Base-by-base conservation (phyloP, 1,140 invertebrate genomes). In the Oreohelix idahoensis region DNA sequence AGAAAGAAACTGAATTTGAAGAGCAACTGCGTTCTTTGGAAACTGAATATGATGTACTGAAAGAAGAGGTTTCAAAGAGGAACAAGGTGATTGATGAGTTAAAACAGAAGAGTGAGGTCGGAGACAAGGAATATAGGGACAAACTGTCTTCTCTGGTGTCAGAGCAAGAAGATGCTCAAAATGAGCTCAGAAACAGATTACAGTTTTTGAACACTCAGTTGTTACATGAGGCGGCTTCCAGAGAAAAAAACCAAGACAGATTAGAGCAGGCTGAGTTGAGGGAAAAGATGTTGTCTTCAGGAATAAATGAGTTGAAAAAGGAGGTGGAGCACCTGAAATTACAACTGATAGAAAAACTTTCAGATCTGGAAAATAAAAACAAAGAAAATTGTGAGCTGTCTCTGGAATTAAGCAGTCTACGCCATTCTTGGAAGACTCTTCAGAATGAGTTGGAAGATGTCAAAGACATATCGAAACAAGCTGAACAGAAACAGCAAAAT, bases 321-420 rank as follows among this genome's bases (percentile, higher is more conserved):
- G 70, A 82, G n/a, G 49, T 82, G 32, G 71, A 75, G 20, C 39
- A 82, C 0, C 70, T 49, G 45, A 82, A 49, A 39, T n/a, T 26
- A 32, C 42, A 84, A 29, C 45, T 84, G 35, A 32, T 77, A 63
- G 35, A 42, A 20, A 53, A 73, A 35, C 29, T 63, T 15, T 42
- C 42, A 35, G 74, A 84, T 35, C 69, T 84, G 42, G 84, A 82
- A 73, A 45, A 45, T n/a, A 81, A 84, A 38, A 84, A 75, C 36
- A 82, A 75, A 66, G 53, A 58, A 11, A 35, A n/a, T 1, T 39
- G 42, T 82, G 42, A 69, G 32, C 29, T 76, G 36, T 49, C 20
- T 58, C 38, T 82, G 32, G 70, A 82, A 45, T 35, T 82, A 39
- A 75, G 71, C 29, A 49, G 75, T 23, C 11, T 75, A 20, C 26